These are phyloP conservation scores for Rhabdophis nuchalis DNA, from an alignment of 2,797 vertebrate species.

Conservation along the genomic window DNA sequence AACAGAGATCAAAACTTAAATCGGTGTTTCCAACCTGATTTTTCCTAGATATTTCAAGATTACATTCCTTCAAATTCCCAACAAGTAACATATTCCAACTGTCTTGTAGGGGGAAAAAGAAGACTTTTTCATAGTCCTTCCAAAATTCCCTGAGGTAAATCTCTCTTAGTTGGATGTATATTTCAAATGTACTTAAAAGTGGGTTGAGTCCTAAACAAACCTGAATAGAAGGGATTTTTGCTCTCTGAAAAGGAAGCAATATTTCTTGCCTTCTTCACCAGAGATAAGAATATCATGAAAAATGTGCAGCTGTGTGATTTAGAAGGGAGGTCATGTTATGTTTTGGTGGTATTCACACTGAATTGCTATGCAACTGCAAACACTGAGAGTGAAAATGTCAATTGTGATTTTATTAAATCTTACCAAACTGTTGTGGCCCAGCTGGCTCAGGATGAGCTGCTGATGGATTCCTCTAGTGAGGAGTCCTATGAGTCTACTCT, in stretches of 20 bases:
- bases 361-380: neutral
- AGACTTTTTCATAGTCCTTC: neutral
- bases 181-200: neutral
- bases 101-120: neutral
- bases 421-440: too few relatives aligned
- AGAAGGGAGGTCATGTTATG: neutral
- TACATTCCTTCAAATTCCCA: neutral
- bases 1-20: neutral
- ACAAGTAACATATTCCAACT: neutral
- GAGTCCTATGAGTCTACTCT: too few relatives aligned
- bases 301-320: neutral
- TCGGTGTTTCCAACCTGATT: neutral
- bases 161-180: neutral
- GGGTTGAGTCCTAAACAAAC: neutral
- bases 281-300: neutral
- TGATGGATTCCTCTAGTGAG: too few relatives aligned
- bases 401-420: neutral
- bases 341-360: neutral
- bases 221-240: neutral
- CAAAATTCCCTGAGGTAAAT: neutral
- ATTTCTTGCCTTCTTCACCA: neutral
- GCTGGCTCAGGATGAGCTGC: too few relatives aligned
- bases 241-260: neutral
- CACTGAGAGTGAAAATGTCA: neutral
- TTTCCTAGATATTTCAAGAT: neutral